Percentiles rank a stretch among this genome's conserved stretches.
phyloP scores from a whole-genome alignment of 2,888 invertebrate genomes.

The Helobdella robusta region DNA sequence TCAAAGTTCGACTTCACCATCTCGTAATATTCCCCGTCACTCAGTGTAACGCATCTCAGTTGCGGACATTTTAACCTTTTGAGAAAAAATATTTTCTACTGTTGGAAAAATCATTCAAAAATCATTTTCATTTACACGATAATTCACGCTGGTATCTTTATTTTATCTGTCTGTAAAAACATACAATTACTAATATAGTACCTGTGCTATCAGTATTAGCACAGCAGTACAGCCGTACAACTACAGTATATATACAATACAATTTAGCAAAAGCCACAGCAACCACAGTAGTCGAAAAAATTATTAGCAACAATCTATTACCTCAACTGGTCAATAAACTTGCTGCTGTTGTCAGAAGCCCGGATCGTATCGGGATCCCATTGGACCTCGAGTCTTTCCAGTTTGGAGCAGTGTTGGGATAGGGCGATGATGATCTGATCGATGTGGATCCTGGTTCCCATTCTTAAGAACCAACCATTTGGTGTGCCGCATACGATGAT shows the following conservation, averaged over 20 bases:
- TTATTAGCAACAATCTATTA: slow-evolving; percentile 34
- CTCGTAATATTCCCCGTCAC: slow-evolving; percentile 97
- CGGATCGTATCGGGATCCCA: slow-evolving; percentile 98
- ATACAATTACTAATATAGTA: no score
- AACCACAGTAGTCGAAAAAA: no score
- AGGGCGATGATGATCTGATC: slow-evolving; percentile 97
- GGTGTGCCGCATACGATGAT: slow-evolving; percentile 94
- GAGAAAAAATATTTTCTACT: slow-evolving; percentile 33
- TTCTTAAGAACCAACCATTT: slow-evolving; percentile 87
- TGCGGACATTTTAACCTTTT: slow-evolving; percentile 81
- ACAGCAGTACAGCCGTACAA: no score
- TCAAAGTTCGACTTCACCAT: slow-evolving; percentile 98
- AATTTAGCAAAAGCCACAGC: no score
- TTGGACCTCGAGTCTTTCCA: slow-evolving; percentile 83
- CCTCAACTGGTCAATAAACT: slow-evolving; percentile 92
- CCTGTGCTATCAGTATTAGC: no score
- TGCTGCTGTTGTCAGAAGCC: slow-evolving; percentile 98
- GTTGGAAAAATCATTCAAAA: no score
- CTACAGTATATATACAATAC: no score
- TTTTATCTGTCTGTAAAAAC: no score
- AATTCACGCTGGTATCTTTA: no score
- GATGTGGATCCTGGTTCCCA: slow-evolving; percentile 65
- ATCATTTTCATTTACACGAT: no score
- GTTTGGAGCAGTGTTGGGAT: slow-evolving; percentile 74
- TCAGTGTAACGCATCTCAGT: slow-evolving; percentile 80